phyloP scores from a whole-genome alignment of 2,888 invertebrate species.

The Abrostola triplasia region DNA sequence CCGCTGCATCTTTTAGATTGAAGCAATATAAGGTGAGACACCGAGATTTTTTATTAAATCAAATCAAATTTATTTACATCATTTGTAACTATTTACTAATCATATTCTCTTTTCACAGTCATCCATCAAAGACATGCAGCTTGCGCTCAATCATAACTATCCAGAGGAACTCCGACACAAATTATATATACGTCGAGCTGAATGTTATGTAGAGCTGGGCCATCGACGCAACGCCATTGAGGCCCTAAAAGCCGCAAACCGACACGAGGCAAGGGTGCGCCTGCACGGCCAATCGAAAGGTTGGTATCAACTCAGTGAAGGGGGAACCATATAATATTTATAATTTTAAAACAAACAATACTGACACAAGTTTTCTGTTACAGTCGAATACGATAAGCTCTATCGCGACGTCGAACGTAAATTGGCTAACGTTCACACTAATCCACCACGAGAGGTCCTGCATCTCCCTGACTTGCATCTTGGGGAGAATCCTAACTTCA shows the following conservation, averaged over 20 bases:
- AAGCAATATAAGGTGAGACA: constrained; percentile 87
- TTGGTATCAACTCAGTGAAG: background rate
- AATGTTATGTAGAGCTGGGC: constrained; percentile 89
- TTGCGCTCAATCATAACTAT: constrained; percentile 89
- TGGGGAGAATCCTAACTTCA: constrained; percentile 85
- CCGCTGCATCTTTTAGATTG: constrained; percentile 90
- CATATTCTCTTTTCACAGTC: constrained; percentile 77
- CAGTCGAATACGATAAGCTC: constrained; percentile 34
- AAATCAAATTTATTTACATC: background rate
- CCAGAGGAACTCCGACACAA: constrained; percentile 90
- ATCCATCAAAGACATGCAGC: constrained; percentile 89
- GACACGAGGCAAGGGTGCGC: constrained; percentile 20
- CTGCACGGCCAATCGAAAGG: constrained; percentile 33
- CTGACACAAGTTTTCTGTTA: constrained; percentile 5
- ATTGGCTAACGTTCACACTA: background rate
- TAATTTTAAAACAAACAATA: background rate
- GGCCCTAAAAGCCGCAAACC: constrained; percentile 62
- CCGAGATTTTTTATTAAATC: background rate
- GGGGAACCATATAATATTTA: background rate
- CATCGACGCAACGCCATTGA: constrained; percentile 73
- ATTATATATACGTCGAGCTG: constrained; percentile 89
- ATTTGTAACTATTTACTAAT: background rate
- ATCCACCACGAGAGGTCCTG: background rate
- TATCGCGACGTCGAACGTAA: constrained; percentile 16
- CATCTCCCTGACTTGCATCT: constrained; percentile 77